Evolutionary conservation across 2,888 invertebrate species (phyloP).

Genomic region (Agrotis clavis): DNA sequence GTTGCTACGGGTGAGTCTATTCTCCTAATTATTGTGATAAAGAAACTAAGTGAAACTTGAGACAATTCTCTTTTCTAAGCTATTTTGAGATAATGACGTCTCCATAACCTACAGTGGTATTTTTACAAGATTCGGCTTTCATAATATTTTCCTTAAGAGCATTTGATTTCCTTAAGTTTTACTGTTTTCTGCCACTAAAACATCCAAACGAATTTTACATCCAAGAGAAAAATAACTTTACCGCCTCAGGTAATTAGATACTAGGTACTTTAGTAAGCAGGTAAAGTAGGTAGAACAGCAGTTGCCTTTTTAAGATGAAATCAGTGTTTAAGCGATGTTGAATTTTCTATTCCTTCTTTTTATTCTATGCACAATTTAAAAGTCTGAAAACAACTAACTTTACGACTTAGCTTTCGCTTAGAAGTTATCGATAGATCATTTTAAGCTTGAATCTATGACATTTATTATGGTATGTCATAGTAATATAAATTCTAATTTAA

Average conservation of each 20-base stretch:
- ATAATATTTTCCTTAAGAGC: background rate
- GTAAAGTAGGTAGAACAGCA: background rate
- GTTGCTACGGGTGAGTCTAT: conserved; percentile 85
- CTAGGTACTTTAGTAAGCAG: background rate
- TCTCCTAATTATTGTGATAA: conserved; percentile 31
- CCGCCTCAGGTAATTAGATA: background rate
- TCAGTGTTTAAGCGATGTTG: background rate
- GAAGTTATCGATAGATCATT: background rate
- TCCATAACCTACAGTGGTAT: background rate
- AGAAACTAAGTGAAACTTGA: conserved; percentile 37
- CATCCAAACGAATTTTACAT: background rate
- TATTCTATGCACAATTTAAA: background rate
- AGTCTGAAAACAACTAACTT: background rate
- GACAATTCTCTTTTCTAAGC: conserved; percentile 3
- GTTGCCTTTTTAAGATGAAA: background rate
- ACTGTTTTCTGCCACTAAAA: background rate
- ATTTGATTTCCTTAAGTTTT: conserved; percentile 4
- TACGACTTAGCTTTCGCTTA: background rate
- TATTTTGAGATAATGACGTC: background rate
- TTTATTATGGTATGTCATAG: conserved; percentile 25
- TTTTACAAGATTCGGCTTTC: background rate
- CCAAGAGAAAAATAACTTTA: background rate
- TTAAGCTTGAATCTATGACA: conserved; percentile 8
- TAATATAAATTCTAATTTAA: conserved; percentile 58
- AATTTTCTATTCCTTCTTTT: background rate